Conservation (phyloP, 1,140 invertebrate genomes). For the Penaeus vannamei region DNA sequence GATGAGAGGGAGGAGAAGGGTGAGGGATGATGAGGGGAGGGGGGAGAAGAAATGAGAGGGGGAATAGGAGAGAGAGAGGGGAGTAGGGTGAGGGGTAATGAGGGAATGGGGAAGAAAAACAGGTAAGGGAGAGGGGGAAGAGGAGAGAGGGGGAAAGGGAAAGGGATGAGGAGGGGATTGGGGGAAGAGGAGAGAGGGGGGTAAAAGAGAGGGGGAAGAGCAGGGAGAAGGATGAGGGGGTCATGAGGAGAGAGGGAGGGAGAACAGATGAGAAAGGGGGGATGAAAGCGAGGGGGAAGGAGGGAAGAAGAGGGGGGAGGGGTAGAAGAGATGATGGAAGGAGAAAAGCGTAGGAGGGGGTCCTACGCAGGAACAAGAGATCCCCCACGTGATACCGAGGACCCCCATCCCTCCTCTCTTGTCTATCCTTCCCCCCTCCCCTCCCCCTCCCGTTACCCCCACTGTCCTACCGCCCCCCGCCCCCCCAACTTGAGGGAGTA, state of each 20-base stretch:
- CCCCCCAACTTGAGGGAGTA: too few relatives aligned
- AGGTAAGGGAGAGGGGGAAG: too few relatives aligned
- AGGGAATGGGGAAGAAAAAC: too few relatives aligned
- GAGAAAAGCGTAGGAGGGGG: conserved; percentile 4
- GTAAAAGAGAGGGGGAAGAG: too few relatives aligned
- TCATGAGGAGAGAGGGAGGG: too few relatives aligned
- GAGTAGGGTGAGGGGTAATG: neutral
- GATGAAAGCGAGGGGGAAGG: neutral
- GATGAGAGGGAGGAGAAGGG: neutral
- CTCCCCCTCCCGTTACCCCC: too few relatives aligned
- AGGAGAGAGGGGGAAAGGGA: neutral
- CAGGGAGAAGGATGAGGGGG: neutral
- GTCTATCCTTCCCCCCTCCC: too few relatives aligned
- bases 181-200: too few relatives aligned
- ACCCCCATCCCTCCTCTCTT: too few relatives aligned
- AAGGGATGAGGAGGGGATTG: fast-evolving
- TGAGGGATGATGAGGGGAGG: fast-evolving
- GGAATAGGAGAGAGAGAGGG: neutral
- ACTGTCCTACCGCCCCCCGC: too few relatives aligned
- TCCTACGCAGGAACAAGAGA: conserved; percentile 43
- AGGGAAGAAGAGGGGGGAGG: neutral
- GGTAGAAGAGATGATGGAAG: neutral
- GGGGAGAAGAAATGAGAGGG: neutral
- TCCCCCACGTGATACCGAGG: conserved; percentile 52
- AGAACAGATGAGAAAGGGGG: too few relatives aligned